Evolutionary conservation across 2,888 invertebrate species (phyloP), one percentile per base, ranked within the genome.

Genomic region (Agrochola lota): DNA sequence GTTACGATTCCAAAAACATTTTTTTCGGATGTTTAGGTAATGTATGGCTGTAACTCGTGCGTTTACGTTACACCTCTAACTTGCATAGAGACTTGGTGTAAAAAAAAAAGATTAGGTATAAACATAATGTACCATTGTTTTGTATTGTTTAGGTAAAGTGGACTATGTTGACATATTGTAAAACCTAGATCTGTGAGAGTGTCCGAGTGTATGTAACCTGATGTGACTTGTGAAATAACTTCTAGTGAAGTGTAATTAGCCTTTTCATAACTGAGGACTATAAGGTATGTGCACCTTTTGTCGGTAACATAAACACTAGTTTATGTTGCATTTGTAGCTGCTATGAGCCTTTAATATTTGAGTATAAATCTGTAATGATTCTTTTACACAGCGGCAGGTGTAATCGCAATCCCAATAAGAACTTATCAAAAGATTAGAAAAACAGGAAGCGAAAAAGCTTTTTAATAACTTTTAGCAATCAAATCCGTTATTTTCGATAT

Each of bases 151-250:
- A 74, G 75, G 80, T 82, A 82, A 81, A 86, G 89, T 89, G 89
- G 77, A 89, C 86, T 79, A 78, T 85, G 82, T 88, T 89, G 88
- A 88, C 86, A 87, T 89, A 83, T 83, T 69, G 67, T 81, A 84
- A 81, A 69, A 74, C 59, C 73, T 74, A 81, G 81, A 84, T 85
- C 79, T 88, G 88, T 88, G 87, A 82, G 80, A 83, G 89, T 87
- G 88, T 74, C 72, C 57, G 81, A 76, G 88, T 89, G 86, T 82
- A 85, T 87, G 82, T 85, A 89, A 83, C 80, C 85, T 85, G 73
- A 85, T 90, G 90, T 91, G 91, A 89, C 89, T 88, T 90, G 91
- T 91, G 91, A 73, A 84, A 85, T 87, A 87, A 88, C 89, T 88
- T 83, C 78, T 83, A 83, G 89, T 91, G 87, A 83, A 84, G 88